Percentiles rank a stretch among this genome's conserved stretches.
These are phyloP conservation scores for Hydropsyche tenuis DNA, from an alignment of 1,140 invertebrate species.

Conservation along the genomic window DNA sequence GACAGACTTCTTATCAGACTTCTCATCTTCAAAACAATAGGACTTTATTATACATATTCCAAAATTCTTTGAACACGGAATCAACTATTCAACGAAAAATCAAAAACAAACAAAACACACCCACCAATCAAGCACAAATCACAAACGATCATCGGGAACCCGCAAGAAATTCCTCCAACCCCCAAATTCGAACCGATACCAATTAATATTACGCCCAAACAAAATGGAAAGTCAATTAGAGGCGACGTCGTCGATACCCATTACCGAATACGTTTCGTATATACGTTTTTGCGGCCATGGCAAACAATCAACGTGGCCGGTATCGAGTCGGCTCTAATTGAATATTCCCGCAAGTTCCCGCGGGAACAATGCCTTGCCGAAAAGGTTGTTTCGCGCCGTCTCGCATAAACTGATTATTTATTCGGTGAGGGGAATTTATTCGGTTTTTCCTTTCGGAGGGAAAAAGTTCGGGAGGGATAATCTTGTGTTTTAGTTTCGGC, in stretches of 20 bases:
- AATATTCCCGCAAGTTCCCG: conserved; percentile 28
- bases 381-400: background rate
- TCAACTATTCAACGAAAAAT: no score
- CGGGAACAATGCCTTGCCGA: background rate
- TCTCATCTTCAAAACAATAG: no score
- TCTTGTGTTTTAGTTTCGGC: no score
- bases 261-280: no score
- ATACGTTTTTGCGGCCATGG: background rate
- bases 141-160: no score
- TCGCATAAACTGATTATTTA: background rate
- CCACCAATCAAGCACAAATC: no score
- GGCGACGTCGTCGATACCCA: background rate
- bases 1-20: no score
- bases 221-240: background rate
- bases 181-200: background rate
- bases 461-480: background rate
- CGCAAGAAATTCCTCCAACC: background rate
- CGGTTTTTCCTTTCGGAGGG: background rate
- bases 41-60: no score
- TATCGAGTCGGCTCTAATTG: conserved; percentile 4
- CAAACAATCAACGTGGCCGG: background rate
- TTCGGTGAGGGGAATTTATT: background rate
- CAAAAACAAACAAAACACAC: no score
- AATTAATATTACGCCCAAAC: background rate
- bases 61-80: no score